phyloP scores from a whole-genome alignment of 2,888 invertebrate species.

The Morpho deidamia region DNA sequence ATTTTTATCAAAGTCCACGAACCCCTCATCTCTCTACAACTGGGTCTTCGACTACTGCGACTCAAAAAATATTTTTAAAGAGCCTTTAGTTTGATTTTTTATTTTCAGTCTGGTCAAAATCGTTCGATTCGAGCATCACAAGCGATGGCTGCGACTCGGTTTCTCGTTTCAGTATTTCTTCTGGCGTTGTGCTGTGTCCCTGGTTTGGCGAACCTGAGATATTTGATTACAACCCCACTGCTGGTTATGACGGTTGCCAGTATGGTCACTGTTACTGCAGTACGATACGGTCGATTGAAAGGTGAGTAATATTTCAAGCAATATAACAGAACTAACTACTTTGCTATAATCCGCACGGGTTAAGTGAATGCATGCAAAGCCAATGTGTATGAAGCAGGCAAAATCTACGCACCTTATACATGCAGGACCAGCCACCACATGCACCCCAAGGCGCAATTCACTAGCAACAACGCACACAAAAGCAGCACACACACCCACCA shows the following conservation, averaged over 20 bases:
- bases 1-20: too few species aligned
- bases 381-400: too few species aligned
- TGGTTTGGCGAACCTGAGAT: slow-evolving; percentile 34
- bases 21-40: too few species aligned
- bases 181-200: slow-evolving; percentile 33
- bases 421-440: too few species aligned
- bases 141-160: slow-evolving; percentile 46
- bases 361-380: too few species aligned
- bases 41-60: neutral
- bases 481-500: too few species aligned
- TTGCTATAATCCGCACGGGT: too few species aligned
- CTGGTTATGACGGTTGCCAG: slow-evolving; percentile 35
- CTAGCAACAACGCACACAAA: too few species aligned
- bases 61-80: neutral
- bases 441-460: too few species aligned
- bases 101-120: slow-evolving; percentile 47
- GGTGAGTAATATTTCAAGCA: slow-evolving; percentile 43
- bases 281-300: slow-evolving; percentile 38
- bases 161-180: slow-evolving; percentile 29
- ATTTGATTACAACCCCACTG: slow-evolving; percentile 45
- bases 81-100: neutral
- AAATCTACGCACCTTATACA: too few species aligned
- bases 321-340: too few species aligned
- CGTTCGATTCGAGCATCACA: slow-evolving; percentile 49
- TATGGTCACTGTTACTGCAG: slow-evolving; percentile 36